Evolutionary conservation across 2,113 vertebrate species (phyloP), one percentile per base, ranked within the genome.

Genomic region (Pollimyrus isidori): DNA sequence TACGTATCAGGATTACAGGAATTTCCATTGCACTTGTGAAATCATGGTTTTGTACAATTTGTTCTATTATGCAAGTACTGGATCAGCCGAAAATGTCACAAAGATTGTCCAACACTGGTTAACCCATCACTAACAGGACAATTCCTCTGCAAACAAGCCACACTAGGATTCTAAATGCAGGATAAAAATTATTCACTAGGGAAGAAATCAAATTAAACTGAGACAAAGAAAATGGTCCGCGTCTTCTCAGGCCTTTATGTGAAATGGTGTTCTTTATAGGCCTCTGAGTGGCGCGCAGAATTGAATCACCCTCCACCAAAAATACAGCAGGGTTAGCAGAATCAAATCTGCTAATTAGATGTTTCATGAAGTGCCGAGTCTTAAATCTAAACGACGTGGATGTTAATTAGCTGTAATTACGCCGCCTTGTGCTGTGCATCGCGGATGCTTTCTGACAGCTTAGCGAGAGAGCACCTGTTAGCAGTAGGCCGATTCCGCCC

Each of bases 351-450:
- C 11, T 69, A 89, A 89, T 89, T 39, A 85, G 45, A 39, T 45
- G 65, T 30, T 87, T 48, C 50, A 45, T 82, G 65, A 90, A 39
- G 50, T 88, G 53, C 26, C 49, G 48, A 58, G 39, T 50, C 73
- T 58, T 80, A 26, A 76, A 56, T 84, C 58, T 65, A 83, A 86
- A 80, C 49, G 52, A 52, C 84, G 10, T 69, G 69, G 86, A 49
- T 83, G 87, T 83, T 88, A 88, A 88, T 90, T 84, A 62, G 50
- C n/a, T n/a, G 30, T 90, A 90, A 90, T 90, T 85, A 88, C 53
- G 58, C 46, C 49, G 73, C 73, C 9, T 62, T 83, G 89, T 84
- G 56, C 45, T 50, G 87, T 48, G 4, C 15, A 30, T 86, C 76
- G 89, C 42, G 76, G 53, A 88, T 85, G 42, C 87, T 76, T 88